Evolutionary conservation across 2,888 invertebrate species (phyloP).

Genomic region (Euzophera pinguis): DNA sequence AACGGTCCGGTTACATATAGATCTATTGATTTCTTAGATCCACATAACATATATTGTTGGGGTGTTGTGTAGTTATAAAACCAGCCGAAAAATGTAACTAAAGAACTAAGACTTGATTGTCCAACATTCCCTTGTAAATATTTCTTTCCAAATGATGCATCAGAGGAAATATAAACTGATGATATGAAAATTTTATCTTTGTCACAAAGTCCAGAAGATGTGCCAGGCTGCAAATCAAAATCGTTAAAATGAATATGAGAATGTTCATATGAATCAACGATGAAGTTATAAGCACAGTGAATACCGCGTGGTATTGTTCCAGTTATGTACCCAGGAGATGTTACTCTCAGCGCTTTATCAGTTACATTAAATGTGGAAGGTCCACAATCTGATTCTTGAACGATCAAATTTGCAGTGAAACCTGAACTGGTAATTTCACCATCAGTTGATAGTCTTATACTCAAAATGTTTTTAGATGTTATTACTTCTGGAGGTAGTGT

Average conservation of each 20-base stretch:
- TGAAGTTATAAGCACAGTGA: slow-evolving; percentile 53
- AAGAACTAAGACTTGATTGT: slow-evolving; percentile 34
- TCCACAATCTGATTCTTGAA: slow-evolving; percentile 62
- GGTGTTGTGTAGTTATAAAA: slow-evolving; percentile 22
- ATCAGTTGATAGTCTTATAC: slow-evolving; percentile 84
- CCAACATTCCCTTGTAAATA: slow-evolving; percentile 37
- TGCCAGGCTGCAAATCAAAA: slow-evolving; percentile 45
- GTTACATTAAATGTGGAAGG: slow-evolving; percentile 34
- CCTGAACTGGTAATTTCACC: slow-evolving; percentile 81
- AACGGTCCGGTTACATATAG: slow-evolving; percentile 45
- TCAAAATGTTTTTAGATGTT: slow-evolving; percentile 82
- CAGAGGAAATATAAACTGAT: slow-evolving; percentile 32
- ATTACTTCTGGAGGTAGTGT: slow-evolving; percentile 73
- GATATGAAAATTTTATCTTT: slow-evolving; percentile 45
- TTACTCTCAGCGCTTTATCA: slow-evolving; percentile 11
- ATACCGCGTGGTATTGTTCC: slow-evolving; percentile 52
- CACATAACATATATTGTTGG: slow-evolving; percentile 42
- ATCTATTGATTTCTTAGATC: slow-evolving; percentile 42
- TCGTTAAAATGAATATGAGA: slow-evolving; percentile 45
- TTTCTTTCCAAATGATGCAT: slow-evolving; percentile 46
- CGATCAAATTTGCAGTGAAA: slow-evolving; percentile 79
- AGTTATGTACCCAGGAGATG: slow-evolving; percentile 51
- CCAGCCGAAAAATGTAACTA: slow-evolving; percentile 26
- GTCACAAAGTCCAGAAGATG: slow-evolving; percentile 37
- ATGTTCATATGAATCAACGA: slow-evolving; percentile 25